These are phyloP conservation scores for Dicycla oo DNA, from an alignment of 2,888 invertebrate species.

Conservation along the genomic window DNA sequence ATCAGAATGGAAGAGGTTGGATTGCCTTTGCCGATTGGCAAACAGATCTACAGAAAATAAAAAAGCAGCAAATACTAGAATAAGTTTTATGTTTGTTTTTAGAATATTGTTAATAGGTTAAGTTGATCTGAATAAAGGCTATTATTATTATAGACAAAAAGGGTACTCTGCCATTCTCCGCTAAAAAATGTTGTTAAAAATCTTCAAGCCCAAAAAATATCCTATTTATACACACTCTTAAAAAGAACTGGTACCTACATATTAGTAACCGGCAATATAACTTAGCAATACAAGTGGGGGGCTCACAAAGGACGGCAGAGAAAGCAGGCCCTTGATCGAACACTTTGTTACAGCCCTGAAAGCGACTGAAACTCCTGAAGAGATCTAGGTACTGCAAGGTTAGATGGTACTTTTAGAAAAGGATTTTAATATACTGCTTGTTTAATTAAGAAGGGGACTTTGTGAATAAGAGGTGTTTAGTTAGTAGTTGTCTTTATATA, in stretches of 20 bases:
- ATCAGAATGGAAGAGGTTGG: too few species aligned
- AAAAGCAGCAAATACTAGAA: too few species aligned
- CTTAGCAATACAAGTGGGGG: slow-evolving; percentile 46
- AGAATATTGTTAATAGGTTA: too few species aligned
- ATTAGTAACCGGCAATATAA: slow-evolving; percentile 49
- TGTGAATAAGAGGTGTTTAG: too few species aligned
- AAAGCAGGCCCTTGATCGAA: slow-evolving; percentile 64
- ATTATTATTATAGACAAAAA: background rate
- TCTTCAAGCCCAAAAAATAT: background rate
- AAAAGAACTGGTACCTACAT: slow-evolving; percentile 29
- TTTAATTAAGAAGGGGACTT: slow-evolving; percentile 1
- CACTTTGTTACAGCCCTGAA: slow-evolving; percentile 66
- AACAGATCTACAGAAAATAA: too few species aligned
- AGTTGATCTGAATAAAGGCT: too few species aligned
- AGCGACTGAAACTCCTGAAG: slow-evolving; percentile 54
- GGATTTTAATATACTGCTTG: slow-evolving; percentile 20
- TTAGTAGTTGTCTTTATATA: too few species aligned
- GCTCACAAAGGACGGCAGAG: slow-evolving; percentile 63
- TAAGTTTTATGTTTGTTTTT: too few species aligned
- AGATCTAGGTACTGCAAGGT: slow-evolving; percentile 16
- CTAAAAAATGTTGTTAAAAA: background rate
- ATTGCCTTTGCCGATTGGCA: too few species aligned
- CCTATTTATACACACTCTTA: background rate
- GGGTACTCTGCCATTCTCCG: background rate
- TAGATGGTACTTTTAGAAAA: background rate